These are phyloP conservation scores for Tinea semifulvella DNA, from an alignment of 2,888 invertebrate species.

Conservation along the genomic window DNA sequence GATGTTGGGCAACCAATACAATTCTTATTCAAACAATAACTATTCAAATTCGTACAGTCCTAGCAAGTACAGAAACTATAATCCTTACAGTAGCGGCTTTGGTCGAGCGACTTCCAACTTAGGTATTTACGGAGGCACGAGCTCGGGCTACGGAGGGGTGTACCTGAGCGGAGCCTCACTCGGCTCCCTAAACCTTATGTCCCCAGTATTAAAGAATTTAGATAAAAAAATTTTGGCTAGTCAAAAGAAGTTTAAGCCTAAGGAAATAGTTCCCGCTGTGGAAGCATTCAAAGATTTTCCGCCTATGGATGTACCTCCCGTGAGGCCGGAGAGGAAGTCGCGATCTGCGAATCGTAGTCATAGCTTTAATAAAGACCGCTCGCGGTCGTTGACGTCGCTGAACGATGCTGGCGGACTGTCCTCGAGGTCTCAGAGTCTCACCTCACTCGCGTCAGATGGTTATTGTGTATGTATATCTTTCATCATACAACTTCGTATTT, in stretches of 20 bases:
- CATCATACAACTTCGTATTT: neutral
- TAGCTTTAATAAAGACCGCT: slow-evolving; percentile 49
- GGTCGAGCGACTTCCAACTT: slow-evolving; percentile 41
- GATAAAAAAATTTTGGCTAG: slow-evolving; percentile 56
- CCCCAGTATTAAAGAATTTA: slow-evolving; percentile 61
- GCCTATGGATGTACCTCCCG: slow-evolving; percentile 28
- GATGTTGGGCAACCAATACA: slow-evolving; percentile 39
- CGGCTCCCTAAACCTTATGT: slow-evolving; percentile 66
- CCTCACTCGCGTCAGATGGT: slow-evolving; percentile 81
- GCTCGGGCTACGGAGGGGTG: slow-evolving; percentile 74
- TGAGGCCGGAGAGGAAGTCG: slow-evolving; percentile 47
- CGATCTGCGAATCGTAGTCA: slow-evolving; percentile 30
- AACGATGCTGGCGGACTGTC: slow-evolving; percentile 40
- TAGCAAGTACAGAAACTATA: slow-evolving; percentile 50
- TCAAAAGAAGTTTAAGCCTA: slow-evolving; percentile 59
- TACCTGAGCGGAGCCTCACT: slow-evolving; percentile 69
- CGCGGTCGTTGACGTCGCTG: slow-evolving; percentile 49
- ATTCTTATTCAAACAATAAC: slow-evolving; percentile 31
- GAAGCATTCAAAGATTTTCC: slow-evolving; percentile 20
- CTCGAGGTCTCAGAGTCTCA: slow-evolving; percentile 71
- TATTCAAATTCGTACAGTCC: slow-evolving; percentile 39
- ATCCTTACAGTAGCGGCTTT: slow-evolving; percentile 52
- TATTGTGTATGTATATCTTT: slow-evolving; percentile 74
- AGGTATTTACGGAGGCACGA: slow-evolving; percentile 69
- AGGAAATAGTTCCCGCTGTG: slow-evolving; percentile 44